Conservation (phyloP, 2,113 vertebrate genomes). For the Marmota monax region DNA sequence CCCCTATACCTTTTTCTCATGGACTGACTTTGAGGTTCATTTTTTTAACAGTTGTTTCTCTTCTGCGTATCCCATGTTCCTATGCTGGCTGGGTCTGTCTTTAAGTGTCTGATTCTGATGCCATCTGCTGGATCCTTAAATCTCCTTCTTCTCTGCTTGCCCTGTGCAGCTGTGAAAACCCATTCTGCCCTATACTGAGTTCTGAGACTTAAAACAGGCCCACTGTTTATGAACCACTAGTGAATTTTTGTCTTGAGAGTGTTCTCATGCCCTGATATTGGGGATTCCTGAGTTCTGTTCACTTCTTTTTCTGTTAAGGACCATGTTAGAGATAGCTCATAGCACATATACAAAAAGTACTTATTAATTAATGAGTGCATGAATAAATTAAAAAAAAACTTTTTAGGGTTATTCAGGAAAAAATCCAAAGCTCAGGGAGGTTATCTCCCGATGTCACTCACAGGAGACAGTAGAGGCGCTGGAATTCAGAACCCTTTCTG, state of each 20-base stretch:
- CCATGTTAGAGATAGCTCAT: neutral
- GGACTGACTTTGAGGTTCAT: neutral
- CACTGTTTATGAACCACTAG: neutral
- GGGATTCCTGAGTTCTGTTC: neutral
- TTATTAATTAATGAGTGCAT: neutral
- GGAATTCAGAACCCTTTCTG: neutral
- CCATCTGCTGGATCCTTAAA: neutral
- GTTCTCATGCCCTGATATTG: neutral
- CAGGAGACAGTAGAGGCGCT: neutral
- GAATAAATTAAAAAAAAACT: neutral
- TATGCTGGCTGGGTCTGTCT: neutral
- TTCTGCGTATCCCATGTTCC: neutral
- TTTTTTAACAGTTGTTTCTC: neutral
- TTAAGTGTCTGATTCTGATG: neutral
- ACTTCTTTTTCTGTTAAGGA: neutral
- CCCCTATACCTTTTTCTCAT: neutral
- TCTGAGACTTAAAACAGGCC: neutral
- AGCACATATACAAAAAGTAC: neutral
- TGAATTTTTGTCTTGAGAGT: constrained; percentile 25
- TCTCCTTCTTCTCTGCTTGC: neutral
- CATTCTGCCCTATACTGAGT: neutral
- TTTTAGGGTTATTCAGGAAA: neutral
- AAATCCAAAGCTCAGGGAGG: neutral
- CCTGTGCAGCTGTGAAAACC: neutral
- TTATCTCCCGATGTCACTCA: neutral